These are phyloP conservation scores for Agrypnia vestita DNA, from an alignment of 1,140 invertebrate species.

Conservation along the genomic window DNA sequence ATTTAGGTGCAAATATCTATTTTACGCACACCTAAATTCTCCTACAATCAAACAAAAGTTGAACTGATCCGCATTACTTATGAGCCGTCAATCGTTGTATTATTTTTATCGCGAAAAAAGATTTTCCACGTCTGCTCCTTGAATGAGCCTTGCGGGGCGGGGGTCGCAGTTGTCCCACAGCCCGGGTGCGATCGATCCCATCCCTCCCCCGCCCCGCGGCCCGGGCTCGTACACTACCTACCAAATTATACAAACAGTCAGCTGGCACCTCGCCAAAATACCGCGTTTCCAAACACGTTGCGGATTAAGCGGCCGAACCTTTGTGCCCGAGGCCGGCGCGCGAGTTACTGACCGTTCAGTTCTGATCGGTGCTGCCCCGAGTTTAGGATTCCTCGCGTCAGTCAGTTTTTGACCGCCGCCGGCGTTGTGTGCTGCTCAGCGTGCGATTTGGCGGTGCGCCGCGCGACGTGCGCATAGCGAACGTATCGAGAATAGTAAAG, in stretches of 20 bases:
- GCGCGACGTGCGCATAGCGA: slow-evolving; percentile 46
- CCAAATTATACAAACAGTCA: neutral
- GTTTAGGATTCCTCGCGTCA: slow-evolving; percentile 21
- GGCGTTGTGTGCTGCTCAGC: slow-evolving; percentile 34
- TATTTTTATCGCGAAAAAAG: slow-evolving; percentile 1
- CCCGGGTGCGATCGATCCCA: slow-evolving; percentile 43
- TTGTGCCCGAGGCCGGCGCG: neutral
- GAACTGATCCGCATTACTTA: too few relatives aligned
- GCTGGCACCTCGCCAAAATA: neutral
- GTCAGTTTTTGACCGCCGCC: slow-evolving; percentile 33
- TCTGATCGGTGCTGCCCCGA: neutral
- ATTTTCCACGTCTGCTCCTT: slow-evolving; percentile 30
- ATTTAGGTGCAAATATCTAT: too few relatives aligned
- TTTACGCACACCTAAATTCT: too few relatives aligned
- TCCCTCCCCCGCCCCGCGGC: neutral
- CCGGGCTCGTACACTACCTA: slow-evolving; percentile 6
- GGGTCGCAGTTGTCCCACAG: slow-evolving; percentile 20
- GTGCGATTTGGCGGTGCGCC: slow-evolving; percentile 48
- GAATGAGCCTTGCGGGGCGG: slow-evolving; percentile 29
- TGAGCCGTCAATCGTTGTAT: too few relatives aligned
- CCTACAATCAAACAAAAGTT: too few relatives aligned
- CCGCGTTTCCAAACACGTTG: neutral
- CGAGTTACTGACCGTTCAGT: neutral
- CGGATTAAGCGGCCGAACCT: neutral
- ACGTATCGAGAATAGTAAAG: slow-evolving; percentile 30